Base-by-base conservation (phyloP, 2,113 vertebrate species). In the Garra rufa region DNA sequence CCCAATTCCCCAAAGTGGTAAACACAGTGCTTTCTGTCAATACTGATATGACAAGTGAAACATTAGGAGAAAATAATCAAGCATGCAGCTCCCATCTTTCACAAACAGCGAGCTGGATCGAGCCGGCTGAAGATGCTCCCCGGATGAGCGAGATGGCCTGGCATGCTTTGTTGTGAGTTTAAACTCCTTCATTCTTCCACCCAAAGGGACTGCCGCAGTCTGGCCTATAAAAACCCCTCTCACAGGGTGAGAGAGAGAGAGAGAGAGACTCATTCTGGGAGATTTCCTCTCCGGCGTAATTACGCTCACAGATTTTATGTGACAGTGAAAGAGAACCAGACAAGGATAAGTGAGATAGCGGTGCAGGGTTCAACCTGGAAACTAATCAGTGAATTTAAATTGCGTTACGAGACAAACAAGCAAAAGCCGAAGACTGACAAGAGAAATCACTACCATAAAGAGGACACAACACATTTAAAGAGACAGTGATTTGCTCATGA, bases 21-120 rank as follows among this genome's bases (percentile, higher is more conserved):
- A 63, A 79, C 55, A 44, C 38, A 63, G 73, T 48, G 30, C 11
- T 78, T 44, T 63, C n/a, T 79, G 55, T 79, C 55, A 79, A 79
- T 79, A 43, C 55, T 43, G 76, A 78, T 63, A 63, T 44, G 76
- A 44, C 34, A 44, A 78, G 34, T 13, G 24, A 41, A 61, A 78
- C 34, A 78, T 78, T 43, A 61, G 19, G 44, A 19, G 21, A 61
- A 78, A 78, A 78, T 78, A 78, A 78, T 59, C 55, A 78, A 3
- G 34, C 30, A 43, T 59, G 34, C 55, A 78, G 21, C 8, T 17
- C 55, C 71, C 24, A 75, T 75, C 52, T 24, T 57, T 41, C 52
- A 59, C 48, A 41, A 19, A 76, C 17, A 38, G 17, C 6, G 73
- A 75, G 26, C 73, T 50, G 15, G 9, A 30, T 30, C 5, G 3